Evolutionary conservation across 2,113 vertebrate genomes (phyloP).

Genomic region (Erinaceus europaeus): DNA sequence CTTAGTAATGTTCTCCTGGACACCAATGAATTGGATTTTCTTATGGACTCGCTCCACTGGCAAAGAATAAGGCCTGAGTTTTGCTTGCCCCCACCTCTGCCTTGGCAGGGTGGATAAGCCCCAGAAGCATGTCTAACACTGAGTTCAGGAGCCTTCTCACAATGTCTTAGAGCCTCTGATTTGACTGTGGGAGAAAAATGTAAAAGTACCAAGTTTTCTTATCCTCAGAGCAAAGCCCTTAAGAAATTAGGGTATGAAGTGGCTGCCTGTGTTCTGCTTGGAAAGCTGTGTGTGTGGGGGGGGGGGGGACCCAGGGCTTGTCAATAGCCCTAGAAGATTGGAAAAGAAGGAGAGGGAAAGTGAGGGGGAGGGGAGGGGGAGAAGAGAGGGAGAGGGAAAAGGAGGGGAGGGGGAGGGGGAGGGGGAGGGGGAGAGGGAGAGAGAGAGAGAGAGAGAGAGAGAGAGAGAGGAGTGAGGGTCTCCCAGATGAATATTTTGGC

Average conservation of each 20-base stretch:
- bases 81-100: neutral
- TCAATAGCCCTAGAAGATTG: neutral
- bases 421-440: neutral
- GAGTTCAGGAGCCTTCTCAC: neutral
- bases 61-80: conserved; percentile 38
- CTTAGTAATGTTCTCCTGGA: conserved; percentile 68
- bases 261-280: neutral
- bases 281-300: too few species aligned
- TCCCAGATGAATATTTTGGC: neutral
- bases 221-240: neutral
- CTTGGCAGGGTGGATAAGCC: neutral
- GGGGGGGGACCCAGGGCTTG: neutral
- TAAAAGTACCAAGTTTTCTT: neutral
- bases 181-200: neutral
- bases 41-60: conserved; percentile 46
- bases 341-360: neutral
- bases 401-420: neutral
- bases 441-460: neutral
- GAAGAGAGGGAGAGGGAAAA: too few species aligned
- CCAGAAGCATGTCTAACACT: accelerated
- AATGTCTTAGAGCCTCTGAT: neutral
- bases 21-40: conserved; percentile 69
- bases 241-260: neutral
- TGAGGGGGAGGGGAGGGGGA: neutral
- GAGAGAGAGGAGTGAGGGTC: neutral